Evolutionary conservation across 2,797 vertebrate species (phyloP), one percentile per base, ranked within the genome.

Genomic region (Botia kubotai): DNA sequence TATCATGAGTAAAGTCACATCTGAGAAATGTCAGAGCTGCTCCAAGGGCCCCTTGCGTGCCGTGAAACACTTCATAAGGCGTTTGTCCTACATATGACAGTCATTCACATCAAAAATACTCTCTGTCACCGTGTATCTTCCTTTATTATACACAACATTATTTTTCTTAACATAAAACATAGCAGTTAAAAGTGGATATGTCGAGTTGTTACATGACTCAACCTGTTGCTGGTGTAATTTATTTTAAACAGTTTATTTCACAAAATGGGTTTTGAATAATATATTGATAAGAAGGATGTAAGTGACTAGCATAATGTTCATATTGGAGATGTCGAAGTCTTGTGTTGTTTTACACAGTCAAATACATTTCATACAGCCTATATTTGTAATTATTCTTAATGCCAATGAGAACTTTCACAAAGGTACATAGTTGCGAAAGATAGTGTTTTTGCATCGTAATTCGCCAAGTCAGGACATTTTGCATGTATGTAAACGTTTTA

Each of bases 11-110:
- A 39, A 71, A 65, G 48, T 26, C 73, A 36, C 70, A 79, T 79
- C 53, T 67, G 33, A 82, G 48, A 82, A 83, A 86, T 83, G 76
- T 82, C 76, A 81, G 23, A 65, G 36, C 62, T 63, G 26, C 72
- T 83, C 17, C 21, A 65, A 65, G 68, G 79, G 82, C 33, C 43
- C 60, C 78, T 80, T 68, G 21, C 48, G 43, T 50, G 65, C 23
- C 21, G 52, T 62, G 66, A 79, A 46, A 23, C 52, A 52, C 67
- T 79, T 74, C 21, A 53, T 60, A 8, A n/a, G 23, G 71, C 50
- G 48, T 69, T 46, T 60, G 53, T 43, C 29, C 12, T 33, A 65
- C 17, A 36, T 33, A 10, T 46, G 80, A 80, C 57, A 57, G n/a
- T 17, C 70, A 55, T 46, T 12, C 68, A 66, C 39, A 46, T 71